A percentile compares a stretch with the other conserved stretches of the same genome.
Evolutionary conservation across 2,797 vertebrate species (phyloP).

Genomic region (Onychomys leucogaster): DNA sequence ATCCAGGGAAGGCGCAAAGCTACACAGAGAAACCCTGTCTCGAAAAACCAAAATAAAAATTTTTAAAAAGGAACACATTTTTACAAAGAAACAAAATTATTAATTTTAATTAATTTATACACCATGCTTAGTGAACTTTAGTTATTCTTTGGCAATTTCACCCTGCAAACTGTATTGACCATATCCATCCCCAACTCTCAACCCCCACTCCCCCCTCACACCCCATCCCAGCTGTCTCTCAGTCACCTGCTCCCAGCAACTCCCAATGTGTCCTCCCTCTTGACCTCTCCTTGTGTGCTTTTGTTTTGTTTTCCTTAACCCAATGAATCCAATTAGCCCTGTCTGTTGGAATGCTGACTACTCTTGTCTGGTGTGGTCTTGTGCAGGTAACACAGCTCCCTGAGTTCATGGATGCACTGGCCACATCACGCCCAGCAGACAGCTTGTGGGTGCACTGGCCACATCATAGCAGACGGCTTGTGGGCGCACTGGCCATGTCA

Average conservation of each 20-base stretch:
- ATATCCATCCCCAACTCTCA: neutral
- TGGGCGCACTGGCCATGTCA: no score
- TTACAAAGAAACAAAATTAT: conserved; percentile 46
- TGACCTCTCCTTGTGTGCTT: neutral
- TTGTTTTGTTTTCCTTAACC: neutral
- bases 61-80: conserved; percentile 8
- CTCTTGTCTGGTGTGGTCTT: neutral
- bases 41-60: no score
- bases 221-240: neutral
- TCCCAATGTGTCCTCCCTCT: neutral
- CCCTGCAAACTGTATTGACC: neutral
- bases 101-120: conserved; percentile 10
- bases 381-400: neutral
- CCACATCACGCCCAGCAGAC: no score
- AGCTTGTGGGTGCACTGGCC: no score
- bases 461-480: no score
- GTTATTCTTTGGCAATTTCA: neutral
- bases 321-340: neutral
- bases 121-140: neutral
- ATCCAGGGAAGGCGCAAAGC: no score
- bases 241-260: neutral
- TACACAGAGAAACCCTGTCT: no score
- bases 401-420: neutral
- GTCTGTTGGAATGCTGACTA: neutral
- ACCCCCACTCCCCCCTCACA: neutral